Evolutionary conservation across 1,140 invertebrate genomes (phyloP).

Genomic region (Glomeris maerens): DNA sequence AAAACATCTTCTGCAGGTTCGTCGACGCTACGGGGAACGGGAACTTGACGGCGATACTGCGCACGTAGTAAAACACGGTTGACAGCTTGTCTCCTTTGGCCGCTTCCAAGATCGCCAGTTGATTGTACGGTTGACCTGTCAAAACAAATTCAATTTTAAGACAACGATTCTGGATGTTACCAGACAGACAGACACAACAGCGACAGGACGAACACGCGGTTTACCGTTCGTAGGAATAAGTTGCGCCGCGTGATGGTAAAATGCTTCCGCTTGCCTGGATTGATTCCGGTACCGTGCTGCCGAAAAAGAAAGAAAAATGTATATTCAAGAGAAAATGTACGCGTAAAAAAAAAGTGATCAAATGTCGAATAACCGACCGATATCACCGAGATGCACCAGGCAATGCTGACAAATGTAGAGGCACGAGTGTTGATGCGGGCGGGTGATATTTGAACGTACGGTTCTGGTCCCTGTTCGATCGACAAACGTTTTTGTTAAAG

Average conservation of each 20-base stretch:
- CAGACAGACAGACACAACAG: background rate
- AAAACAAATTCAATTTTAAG: too few species aligned
- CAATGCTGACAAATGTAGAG: constrained; percentile 74
- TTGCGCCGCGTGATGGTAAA: constrained; percentile 64
- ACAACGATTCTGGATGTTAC: too few species aligned
- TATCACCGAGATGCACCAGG: constrained; percentile 69
- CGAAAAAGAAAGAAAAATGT: constrained; percentile 15
- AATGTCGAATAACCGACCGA: constrained; percentile 30
- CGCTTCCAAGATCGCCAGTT: constrained; percentile 63
- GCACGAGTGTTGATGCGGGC: constrained; percentile 53
- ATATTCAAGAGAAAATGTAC: background rate
- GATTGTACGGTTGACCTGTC: constrained; percentile 67
- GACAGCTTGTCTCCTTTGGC: constrained; percentile 62
- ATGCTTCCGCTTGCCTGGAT: constrained; percentile 59
- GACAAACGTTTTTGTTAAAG: background rate
- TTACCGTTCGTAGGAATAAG: constrained; percentile 57
- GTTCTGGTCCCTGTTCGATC: background rate
- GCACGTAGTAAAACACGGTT: constrained; percentile 67
- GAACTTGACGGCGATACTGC: constrained; percentile 60
- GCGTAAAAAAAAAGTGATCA: background rate
- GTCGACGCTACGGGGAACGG: constrained; percentile 65
- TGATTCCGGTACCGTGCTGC: constrained; percentile 61
- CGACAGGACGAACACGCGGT: background rate
- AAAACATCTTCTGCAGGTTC: constrained; percentile 50
- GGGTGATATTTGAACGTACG: constrained; percentile 22